These are phyloP conservation scores for Odontamblyopus rebecca DNA, from an alignment of 2,797 vertebrate genomes.

Conservation along the genomic window DNA sequence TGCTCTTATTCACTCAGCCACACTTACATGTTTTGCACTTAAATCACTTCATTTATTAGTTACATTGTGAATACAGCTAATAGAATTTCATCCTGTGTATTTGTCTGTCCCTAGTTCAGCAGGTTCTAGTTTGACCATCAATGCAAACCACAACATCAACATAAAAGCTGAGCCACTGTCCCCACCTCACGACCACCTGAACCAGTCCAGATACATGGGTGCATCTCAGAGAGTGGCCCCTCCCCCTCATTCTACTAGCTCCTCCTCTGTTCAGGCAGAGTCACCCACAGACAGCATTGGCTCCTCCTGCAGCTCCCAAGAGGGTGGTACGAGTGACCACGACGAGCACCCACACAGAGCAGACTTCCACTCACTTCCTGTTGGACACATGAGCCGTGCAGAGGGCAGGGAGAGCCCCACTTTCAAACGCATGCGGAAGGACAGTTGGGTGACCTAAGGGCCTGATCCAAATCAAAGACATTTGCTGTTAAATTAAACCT, in stretches of 20 bases:
- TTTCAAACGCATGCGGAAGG: conserved; percentile 91
- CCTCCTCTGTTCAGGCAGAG: conserved; percentile 77
- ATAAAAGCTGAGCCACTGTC: conserved; percentile 95
- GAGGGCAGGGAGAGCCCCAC: conserved; percentile 85
- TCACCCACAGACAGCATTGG: conserved; percentile 91
- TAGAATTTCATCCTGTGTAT: not conserved
- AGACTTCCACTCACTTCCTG: conserved; percentile 83
- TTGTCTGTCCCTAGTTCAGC: conserved; percentile 72
- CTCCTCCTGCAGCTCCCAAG: conserved; percentile 94
- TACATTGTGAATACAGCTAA: no score
- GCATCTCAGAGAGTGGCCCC: conserved; percentile 53
- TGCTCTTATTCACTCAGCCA: not conserved
- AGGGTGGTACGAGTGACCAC: conserved; percentile 90
- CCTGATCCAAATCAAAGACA: conserved; percentile 11
- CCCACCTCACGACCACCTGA: conserved; percentile 86
- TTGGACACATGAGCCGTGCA: conserved; percentile 50
- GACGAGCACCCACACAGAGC: conserved; percentile 80
- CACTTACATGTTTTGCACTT: not conserved
- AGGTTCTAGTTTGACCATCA: conserved; percentile 85
- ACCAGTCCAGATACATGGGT: conserved; percentile 81
- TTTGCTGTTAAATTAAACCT: conserved; percentile 59
- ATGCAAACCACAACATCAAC: conserved; percentile 87
- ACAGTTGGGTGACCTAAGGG: conserved; percentile 92
- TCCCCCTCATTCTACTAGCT: conserved; percentile 30
- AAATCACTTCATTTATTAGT: not conserved